These are phyloP conservation scores for Temnothorax rugatulus DNA, from an alignment of 2,888 invertebrate genomes.

Conservation along the genomic window DNA sequence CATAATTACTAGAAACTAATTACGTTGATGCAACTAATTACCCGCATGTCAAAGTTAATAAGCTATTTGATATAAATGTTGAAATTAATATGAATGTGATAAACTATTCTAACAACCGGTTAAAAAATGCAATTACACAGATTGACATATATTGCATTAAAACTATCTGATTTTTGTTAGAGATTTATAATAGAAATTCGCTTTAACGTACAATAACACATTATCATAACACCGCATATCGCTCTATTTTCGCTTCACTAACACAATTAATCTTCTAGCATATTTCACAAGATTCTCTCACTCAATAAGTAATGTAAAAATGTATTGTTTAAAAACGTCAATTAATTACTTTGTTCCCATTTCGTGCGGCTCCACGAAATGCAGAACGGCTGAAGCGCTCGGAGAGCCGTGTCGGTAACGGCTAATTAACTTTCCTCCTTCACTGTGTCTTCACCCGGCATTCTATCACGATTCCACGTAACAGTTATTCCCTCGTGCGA, in stretches of 20 bases:
- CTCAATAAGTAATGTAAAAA: conserved; percentile 30
- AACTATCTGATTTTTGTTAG: neutral
- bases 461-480: conserved; percentile 41
- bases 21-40: conserved; percentile 44
- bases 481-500: conserved; percentile 46
- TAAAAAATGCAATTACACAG: neutral
- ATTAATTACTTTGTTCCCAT: conserved; percentile 45
- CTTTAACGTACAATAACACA: neutral
- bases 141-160: neutral
- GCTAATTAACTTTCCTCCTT: conserved; percentile 66
- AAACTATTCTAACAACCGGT: conserved; percentile 18
- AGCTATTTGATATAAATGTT: conserved; percentile 6
- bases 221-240: no score
- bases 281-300: conserved; percentile 21
- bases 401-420: conserved; percentile 44
- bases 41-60: conserved; percentile 9
- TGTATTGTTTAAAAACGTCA: conserved; percentile 35
- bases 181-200: neutral
- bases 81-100: conserved; percentile 22
- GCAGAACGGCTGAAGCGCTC: conserved; percentile 20
- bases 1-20: conserved; percentile 53
- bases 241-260: conserved; percentile 8
- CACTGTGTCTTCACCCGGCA: conserved; percentile 37
- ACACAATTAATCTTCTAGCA: neutral
- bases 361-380: conserved; percentile 13